phyloP scores from a whole-genome alignment of 2,113 vertebrate genomes.

The Cygnus buccinator region DNA sequence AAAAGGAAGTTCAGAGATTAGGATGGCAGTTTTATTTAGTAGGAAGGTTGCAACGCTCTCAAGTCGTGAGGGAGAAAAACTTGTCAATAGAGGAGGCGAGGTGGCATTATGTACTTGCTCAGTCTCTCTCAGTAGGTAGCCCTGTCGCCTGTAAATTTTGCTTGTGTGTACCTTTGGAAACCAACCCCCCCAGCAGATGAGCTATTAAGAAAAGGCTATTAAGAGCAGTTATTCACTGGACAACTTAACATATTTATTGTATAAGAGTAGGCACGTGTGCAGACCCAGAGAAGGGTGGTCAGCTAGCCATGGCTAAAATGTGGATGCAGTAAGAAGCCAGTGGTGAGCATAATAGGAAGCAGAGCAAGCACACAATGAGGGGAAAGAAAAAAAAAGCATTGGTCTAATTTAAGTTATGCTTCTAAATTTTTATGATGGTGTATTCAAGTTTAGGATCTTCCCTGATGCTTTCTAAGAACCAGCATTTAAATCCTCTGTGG shows the following conservation, averaged over 20 bases:
- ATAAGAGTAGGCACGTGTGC: accelerated
- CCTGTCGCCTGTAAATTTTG: not conserved
- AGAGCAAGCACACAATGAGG: not conserved
- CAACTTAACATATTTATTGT: not conserved
- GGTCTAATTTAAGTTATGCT: not conserved
- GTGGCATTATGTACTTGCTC: not conserved
- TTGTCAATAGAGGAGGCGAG: not conserved
- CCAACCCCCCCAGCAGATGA: not conserved
- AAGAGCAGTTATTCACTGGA: not conserved
- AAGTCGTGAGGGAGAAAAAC: not conserved
- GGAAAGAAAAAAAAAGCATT: not conserved
- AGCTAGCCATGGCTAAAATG: not conserved
- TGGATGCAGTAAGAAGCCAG: not conserved
- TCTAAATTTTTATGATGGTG: not conserved
- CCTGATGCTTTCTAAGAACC: not conserved
- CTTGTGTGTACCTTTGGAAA: not conserved
- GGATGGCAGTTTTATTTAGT: not conserved
- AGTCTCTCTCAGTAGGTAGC: not conserved
- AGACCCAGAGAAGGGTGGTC: not conserved
- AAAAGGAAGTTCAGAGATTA: not conserved
- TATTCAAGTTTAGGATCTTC: not conserved
- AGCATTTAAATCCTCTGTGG: not conserved
- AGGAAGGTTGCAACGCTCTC: not conserved
- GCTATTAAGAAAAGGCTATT: not conserved
- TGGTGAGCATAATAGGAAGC: not conserved